Base-by-base conservation (phyloP, 1,140 invertebrate species). In the Drosophila albomicans region DNA sequence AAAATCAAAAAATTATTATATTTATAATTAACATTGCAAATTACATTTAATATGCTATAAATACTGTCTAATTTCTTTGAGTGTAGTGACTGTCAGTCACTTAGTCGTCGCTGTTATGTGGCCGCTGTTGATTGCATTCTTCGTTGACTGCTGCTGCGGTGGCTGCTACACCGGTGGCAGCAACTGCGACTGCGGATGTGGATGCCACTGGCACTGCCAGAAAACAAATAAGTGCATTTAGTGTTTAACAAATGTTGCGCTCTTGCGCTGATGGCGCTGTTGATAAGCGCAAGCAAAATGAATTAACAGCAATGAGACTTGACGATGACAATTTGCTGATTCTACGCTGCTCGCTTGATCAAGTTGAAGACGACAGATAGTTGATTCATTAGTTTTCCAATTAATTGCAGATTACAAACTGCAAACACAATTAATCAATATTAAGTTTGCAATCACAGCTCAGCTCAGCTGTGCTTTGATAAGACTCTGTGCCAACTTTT, bases 181-280 rank as follows among this genome's bases (percentile, higher is more conserved):
- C 65, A 6, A 28, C 61, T 5, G 78, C 78, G 1, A 46, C 38
- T 68, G 41, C 32, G 71, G 71, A 74, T 74, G 65, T 51, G 20
- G 48, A 46, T 61, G 48, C 38, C 5, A 51, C 70, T 64, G 69
- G 13, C 66, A 71, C 61, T 58, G 81, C 78, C 75, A 64, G 73
- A 81, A 91, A 91, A 88, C 88, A 91, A 88, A 91, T 91, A 91
- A 91, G 88, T 91, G 88, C 88, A 91, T 91, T 91, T 91, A 91
- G 88, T 91, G 88, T 85, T 91, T 91, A 91, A 91, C 88, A 91
- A 91, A 91, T 91, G 82, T 84, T 85, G 20, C 78, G 78, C 75
- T 75, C 79, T 89, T 89, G 81, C 85, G 85, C 78, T 85, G 85
- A 89, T 89, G 85, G 85, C 81, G 85, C 70, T 85, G 85, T 81